These are phyloP conservation scores for Gambusia yucatana DNA, from an alignment of 2,797 vertebrate genomes.

Conservation along the genomic window DNA sequence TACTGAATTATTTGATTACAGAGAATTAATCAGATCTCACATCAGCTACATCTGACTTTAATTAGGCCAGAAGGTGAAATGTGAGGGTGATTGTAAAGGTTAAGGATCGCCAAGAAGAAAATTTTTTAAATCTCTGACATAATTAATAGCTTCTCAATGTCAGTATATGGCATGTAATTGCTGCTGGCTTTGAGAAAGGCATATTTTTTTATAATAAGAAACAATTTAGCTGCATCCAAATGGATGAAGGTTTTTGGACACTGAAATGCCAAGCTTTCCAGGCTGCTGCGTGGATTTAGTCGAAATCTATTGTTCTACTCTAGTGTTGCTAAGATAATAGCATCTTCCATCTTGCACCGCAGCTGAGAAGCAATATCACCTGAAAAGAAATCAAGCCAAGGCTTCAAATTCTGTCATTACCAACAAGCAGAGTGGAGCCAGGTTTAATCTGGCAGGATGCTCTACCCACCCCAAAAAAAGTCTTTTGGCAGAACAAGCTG, in stretches of 20 bases:
- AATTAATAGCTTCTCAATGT: slow-evolving; percentile 45
- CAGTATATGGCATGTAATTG: slow-evolving; percentile 6
- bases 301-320: slow-evolving; percentile 31
- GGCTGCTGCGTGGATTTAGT: slow-evolving; percentile 33
- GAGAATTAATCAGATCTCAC: slow-evolving; percentile 57
- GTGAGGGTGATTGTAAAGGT: slow-evolving; percentile 68
- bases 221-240: slow-evolving; percentile 22
- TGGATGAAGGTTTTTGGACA: slow-evolving; percentile 14
- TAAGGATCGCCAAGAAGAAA: slow-evolving; percentile 50
- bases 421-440: slow-evolving; percentile 59
- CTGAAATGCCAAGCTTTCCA: slow-evolving; percentile 23
- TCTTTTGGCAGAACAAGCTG: slow-evolving; percentile 49
- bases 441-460: slow-evolving; percentile 63
- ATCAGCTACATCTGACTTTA: slow-evolving; percentile 44
- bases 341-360: slow-evolving; percentile 7
- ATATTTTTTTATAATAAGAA: slow-evolving; percentile 49
- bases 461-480: slow-evolving; percentile 28
- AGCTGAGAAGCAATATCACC: slow-evolving; percentile 25
- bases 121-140: slow-evolving; percentile 42
- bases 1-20: slow-evolving; percentile 66
- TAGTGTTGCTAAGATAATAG: slow-evolving; percentile 21
- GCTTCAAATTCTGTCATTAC: slow-evolving; percentile 39
- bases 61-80: slow-evolving; percentile 51
- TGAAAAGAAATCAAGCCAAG: slow-evolving; percentile 16
- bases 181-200: slow-evolving; percentile 13